Base-by-base conservation (phyloP, 2,113 vertebrate genomes). In the Thalassoma bifasciatum region DNA sequence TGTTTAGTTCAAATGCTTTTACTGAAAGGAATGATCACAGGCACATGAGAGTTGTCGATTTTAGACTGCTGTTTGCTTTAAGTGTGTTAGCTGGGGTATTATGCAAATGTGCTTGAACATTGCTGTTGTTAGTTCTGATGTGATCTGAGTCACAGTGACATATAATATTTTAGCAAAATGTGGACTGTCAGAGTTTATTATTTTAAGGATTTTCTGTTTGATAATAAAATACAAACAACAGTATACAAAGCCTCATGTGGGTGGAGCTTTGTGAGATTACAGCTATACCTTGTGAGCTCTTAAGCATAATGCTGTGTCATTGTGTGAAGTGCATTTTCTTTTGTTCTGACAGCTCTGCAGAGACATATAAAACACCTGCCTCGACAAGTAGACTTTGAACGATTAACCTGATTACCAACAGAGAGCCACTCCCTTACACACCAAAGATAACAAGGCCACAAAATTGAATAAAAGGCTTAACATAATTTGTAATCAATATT, bases 221-320 rank as follows among this genome's bases (percentile, higher is more conserved):
- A 71, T 89, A 89, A 88, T 84, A 86, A 84, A 86, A 79, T 6
- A 49, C 2, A 74, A 75, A 77, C 24, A 19, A 36, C 9, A 38
- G 11, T 19, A 24, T 11, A 21, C 2, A 8, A 16, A 17, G 17
- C 7, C 40, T 4, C 5, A 0, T 3, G 5, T 11, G n/a, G 13
- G 47, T 21, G 16, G 14, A 22, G 14, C 23, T 10, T 53, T 46
- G 14, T 46, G 7, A 4, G 17, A 36, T 10, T 9, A 10, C 5
- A 38, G 11, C 17, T 57, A 0, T 21, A 56, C 14, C 30, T 37
- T 30, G 30, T 1, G 23, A 58, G 22, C 17, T 58, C 65, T 2
- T 0, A 14, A 1, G 7, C 11, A 17, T 59, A 53, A 7, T 42
- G 56, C 57, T 26, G 10, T 9, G 60, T 67, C 53, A 59, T n/a